These are phyloP conservation scores for Onychomys torridus DNA, from an alignment of 2,797 vertebrate genomes.

Conservation along the genomic window DNA sequence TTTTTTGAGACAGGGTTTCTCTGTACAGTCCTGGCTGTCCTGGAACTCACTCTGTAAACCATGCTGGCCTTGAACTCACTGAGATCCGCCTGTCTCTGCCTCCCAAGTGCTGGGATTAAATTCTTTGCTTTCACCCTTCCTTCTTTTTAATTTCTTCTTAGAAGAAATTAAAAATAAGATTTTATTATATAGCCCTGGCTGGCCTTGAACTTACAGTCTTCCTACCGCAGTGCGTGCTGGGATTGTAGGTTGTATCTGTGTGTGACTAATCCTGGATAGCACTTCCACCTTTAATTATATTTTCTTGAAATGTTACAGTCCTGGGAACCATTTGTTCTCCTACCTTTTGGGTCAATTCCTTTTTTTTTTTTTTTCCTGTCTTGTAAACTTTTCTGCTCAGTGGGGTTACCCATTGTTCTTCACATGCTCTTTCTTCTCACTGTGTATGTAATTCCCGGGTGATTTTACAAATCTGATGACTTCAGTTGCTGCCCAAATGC, in stretches of 20 bases:
- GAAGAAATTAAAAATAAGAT: background rate
- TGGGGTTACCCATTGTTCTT: background rate
- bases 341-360: background rate
- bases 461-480: background rate
- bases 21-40: too few species aligned
- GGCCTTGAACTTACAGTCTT: background rate
- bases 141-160: background rate
- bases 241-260: background rate
- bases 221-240: background rate
- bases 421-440: background rate
- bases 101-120: too few species aligned
- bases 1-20: too few species aligned
- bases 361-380: background rate
- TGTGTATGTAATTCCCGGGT: background rate
- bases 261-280: background rate
- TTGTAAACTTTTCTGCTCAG: background rate
- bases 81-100: too few species aligned
- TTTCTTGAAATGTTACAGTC: background rate
- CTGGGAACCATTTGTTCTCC: background rate
- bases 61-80: too few species aligned
- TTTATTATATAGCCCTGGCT: background rate
- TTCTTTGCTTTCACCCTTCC: background rate
- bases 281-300: constrained; percentile 19
- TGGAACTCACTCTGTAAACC: too few species aligned
- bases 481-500: background rate